A percentile compares a stretch with the other conserved stretches of the same genome.
phyloP scores from a whole-genome alignment of 2,888 invertebrate species.

The Clusia tigrina region DNA sequence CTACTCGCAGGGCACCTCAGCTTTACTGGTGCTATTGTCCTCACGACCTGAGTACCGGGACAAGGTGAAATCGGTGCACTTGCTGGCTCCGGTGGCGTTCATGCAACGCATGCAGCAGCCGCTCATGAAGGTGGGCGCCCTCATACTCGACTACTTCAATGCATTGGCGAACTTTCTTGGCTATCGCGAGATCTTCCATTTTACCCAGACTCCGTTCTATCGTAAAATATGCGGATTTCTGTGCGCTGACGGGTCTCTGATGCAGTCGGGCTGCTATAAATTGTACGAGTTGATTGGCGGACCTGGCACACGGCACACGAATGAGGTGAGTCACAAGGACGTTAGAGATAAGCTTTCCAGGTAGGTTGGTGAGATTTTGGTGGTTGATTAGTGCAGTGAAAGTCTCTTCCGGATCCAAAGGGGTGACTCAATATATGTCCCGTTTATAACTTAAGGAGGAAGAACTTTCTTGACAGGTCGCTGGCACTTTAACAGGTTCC shows the following conservation, averaged over 20 bases:
- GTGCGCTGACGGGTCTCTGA: conserved; percentile 66
- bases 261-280: conserved; percentile 30
- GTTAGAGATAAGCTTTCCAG: no score
- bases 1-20: conserved; percentile 87
- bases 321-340: conserved; percentile 31
- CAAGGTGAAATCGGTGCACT: conserved; percentile 70
- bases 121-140: conserved; percentile 48
- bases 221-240: conserved; percentile 54
- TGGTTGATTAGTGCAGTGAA: no score
- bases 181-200: conserved; percentile 69
- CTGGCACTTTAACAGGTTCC: no score
- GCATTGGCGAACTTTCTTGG: conserved; percentile 30
- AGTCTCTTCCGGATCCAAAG: no score
- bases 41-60: conserved; percentile 71
- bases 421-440: no score
- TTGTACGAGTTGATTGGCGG: conserved; percentile 63
- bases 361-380: no score
- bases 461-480: no score
- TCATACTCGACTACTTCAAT: conserved; percentile 7
- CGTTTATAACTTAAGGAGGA: no score
- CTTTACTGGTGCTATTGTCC: conserved; percentile 75
- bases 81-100: conserved; percentile 74
- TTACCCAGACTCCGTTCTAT: conserved; percentile 59
- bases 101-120: conserved; percentile 62
- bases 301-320: conserved; percentile 43